These are phyloP conservation scores for Mylabris phalerata DNA, from an alignment of 1,140 invertebrate species.

Conservation along the genomic window DNA sequence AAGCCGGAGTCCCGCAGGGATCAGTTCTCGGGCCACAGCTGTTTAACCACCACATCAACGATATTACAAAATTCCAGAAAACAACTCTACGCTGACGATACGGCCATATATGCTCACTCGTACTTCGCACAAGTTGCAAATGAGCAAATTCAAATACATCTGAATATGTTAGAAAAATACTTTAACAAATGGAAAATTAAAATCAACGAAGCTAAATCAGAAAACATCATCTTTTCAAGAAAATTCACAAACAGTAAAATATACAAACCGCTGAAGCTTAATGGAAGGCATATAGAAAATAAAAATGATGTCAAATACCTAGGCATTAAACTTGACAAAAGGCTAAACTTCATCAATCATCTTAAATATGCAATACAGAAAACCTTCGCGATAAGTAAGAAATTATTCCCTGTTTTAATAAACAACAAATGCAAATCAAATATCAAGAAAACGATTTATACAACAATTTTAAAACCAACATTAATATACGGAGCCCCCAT, in stretches of 20 bases:
- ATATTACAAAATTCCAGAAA: slow-evolving; percentile 2
- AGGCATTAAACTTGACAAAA: background rate
- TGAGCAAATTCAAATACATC: slow-evolving; percentile 33
- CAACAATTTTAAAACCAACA: too few species aligned
- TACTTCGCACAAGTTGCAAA: slow-evolving; percentile 27
- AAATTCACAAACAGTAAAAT: slow-evolving; percentile 13
- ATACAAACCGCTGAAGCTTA: background rate
- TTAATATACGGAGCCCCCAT: too few species aligned
- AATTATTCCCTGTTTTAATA: too few species aligned
- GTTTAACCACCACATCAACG: background rate
- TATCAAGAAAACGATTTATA: too few species aligned
- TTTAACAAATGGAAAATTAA: slow-evolving; percentile 34
- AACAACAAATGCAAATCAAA: too few species aligned
- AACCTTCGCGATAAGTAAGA: too few species aligned
- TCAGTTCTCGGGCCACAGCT: slow-evolving; percentile 21
- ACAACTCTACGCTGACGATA: slow-evolving; percentile 16
- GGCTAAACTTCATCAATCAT: slow-evolving; percentile 1
- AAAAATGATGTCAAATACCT: slow-evolving; percentile 5
- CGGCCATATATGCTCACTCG: slow-evolving; percentile 22
- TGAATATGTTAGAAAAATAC: slow-evolving; percentile 28
- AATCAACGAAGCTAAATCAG: slow-evolving; percentile 32
- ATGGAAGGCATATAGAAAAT: background rate
- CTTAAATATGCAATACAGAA: too few species aligned
- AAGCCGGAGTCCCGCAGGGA: slow-evolving; percentile 5
- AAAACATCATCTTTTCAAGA: slow-evolving; percentile 20